A percentile compares a stretch with the other conserved stretches of the same genome.
Evolutionary conservation across 2,113 vertebrate species (phyloP).

Genomic region (Embiotoca jacksoni): DNA sequence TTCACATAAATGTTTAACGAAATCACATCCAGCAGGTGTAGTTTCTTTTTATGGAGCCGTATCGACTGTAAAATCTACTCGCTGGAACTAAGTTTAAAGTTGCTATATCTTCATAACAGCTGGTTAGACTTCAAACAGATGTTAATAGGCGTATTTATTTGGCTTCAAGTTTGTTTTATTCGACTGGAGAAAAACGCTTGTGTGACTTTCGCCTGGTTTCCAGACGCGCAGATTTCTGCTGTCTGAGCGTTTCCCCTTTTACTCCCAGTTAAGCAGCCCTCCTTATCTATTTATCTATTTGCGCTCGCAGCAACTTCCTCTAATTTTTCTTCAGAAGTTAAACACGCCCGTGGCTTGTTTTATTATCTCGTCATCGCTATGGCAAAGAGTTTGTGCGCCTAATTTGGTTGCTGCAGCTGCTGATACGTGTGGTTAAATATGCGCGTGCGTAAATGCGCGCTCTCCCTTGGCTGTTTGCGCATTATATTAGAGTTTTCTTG

Average conservation of each 20-base stretch:
- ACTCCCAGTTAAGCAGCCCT: slow-evolving; percentile 48
- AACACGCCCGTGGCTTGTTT: slow-evolving; percentile 73
- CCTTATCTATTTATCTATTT: slow-evolving; percentile 77
- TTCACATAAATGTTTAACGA: not conserved
- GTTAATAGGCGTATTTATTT: not conserved
- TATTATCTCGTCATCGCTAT: slow-evolving; percentile 79
- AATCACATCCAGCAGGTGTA: not conserved
- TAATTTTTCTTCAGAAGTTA: slow-evolving; percentile 81
- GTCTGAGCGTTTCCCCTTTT: slow-evolving; percentile 45
- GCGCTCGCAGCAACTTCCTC: slow-evolving; percentile 77
- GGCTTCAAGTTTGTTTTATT: not conserved
- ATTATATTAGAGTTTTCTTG: slow-evolving; percentile 33
- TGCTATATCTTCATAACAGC: not conserved
- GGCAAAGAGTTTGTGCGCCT: slow-evolving; percentile 59
- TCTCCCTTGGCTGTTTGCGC: slow-evolving; percentile 18
- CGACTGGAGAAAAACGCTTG: not conserved
- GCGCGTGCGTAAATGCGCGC: not conserved
- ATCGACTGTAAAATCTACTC: not conserved
- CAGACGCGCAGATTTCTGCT: slow-evolving; percentile 54
- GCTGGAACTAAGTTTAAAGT: slow-evolving; percentile 51
- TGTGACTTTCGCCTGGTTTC: slow-evolving; percentile 40
- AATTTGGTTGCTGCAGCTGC: slow-evolving; percentile 45
- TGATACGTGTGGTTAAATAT: slow-evolving; percentile 19
- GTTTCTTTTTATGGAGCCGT: not conserved
- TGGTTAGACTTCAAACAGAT: not conserved